These are phyloP conservation scores for human DNA, from an alignment of 2,113 vertebrate genomes.

Conservation along the genomic window GRCh38 chr4:138912501-138913000, in stretches of 20 bases:
- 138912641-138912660: slow-evolving; percentile 15
- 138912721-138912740: background rate
- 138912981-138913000: background rate
- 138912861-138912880: background rate
- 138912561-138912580: background rate
- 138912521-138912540: background rate
- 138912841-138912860: background rate
- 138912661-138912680: slow-evolving; percentile 28
- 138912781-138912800: background rate
- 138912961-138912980: background rate
- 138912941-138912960: background rate
- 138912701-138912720: background rate
- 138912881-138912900: background rate
- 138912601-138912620: background rate
- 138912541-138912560: background rate
- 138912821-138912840: background rate
- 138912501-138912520: background rate
- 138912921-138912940: background rate
- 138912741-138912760: background rate
- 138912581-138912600: slow-evolving; percentile 14
- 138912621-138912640: background rate
- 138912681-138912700: background rate
- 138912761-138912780: background rate
- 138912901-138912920: background rate
- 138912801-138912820: background rate